Evolutionary conservation across 2,888 invertebrate species (phyloP), one percentile per base, ranked within the genome.

Genomic region (Luperina testacea): DNA sequence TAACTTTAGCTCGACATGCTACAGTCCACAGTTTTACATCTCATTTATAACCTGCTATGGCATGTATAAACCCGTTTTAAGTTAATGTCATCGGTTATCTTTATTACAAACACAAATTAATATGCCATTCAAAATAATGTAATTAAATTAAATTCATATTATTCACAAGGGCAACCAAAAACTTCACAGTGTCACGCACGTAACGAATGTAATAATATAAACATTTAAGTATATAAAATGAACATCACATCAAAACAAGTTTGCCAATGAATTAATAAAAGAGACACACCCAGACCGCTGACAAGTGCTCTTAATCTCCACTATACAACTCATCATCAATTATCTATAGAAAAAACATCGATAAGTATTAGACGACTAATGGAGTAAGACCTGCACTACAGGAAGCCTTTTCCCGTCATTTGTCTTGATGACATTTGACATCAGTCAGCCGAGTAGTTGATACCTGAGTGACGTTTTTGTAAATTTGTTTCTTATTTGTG

Each of bases 341-440:
- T 93, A 93, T 94, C 92, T 91, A 94, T 94, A 94, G 70, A 87
- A 87, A 88, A 87, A 89, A 85, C 78, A 82, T 89, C 88, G 88
- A 87, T 89, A 89, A 84, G 73, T 83, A 82, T 81, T 80, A 91
- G 76, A 90, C 84, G 87, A 90, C 93, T 96, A 95, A 95, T 95
- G 94, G 93, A 91, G 87, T 80, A 82, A 89, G 92, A 90, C 92
- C 91, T 89, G 92, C 95, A 92, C 95, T 92, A 95, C 95, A 96
- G 96, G 96, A 96, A 95, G 95, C 95, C 92, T 88, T 88, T 92
- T 92, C 91, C 92, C 92, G 92, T 92, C 95, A 96, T 96, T 96
- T 96, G 95, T 97, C 95, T 95, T 92, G 83, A 89, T 95, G 96
- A 95, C 96, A 94, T 95, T 95, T 96, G 95, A 95, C 96, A 97